Evolutionary conservation across 2,888 invertebrate species (phyloP).

Genomic region (Thumatha senex): DNA sequence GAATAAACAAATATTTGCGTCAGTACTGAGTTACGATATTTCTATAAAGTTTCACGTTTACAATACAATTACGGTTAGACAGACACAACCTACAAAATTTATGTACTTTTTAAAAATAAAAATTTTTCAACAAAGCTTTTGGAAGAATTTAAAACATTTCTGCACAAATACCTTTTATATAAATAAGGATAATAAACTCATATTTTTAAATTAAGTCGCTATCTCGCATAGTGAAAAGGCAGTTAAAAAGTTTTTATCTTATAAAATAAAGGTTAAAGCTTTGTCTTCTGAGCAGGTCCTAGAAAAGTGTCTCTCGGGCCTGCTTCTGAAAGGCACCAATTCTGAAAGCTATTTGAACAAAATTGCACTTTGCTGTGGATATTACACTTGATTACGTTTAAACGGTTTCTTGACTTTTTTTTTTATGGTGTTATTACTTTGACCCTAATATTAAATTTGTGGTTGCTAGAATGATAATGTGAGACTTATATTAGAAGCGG

Average conservation of each 20-base stretch:
- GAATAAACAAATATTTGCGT: no score
- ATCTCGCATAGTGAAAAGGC: conserved; percentile 14
- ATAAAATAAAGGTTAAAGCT: conserved; percentile 28
- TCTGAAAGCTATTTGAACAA: conserved; percentile 30
- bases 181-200: conserved; percentile 29
- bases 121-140: no score
- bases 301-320: conserved; percentile 27
- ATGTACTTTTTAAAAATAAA: no score
- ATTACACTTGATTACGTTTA: conserved; percentile 27
- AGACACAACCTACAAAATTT: no score
- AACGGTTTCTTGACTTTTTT: conserved; percentile 15
- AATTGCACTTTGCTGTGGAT: conserved; percentile 34
- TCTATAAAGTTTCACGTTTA: no score
- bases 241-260: conserved; percentile 37
- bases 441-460: conserved; percentile 3
- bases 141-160: no score
- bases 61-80: no score
- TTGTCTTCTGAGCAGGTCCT: conserved; percentile 17
- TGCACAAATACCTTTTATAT: background rate
- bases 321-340: conserved; percentile 21
- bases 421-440: conserved; percentile 18
- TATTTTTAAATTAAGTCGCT: conserved; percentile 26
- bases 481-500: no score
- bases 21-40: no score
- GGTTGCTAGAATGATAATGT: no score